Base-by-base conservation (phyloP, 2,888 invertebrate species). In the Schizaphis graminum region DNA sequence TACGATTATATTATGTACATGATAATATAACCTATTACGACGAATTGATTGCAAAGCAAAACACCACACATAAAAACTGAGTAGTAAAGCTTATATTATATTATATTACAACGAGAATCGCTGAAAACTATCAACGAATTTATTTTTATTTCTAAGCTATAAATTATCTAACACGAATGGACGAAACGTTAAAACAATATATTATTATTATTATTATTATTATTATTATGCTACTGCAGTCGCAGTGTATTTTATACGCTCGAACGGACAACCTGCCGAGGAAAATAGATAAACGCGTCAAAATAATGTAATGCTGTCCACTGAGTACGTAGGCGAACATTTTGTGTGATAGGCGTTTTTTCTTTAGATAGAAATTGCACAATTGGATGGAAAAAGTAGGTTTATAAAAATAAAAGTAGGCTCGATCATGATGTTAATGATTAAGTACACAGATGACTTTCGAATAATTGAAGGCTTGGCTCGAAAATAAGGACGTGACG, bases 381-480 rank as follows among this genome's bases (percentile, higher is more conserved):
- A 92, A 87, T 92, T 41, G 26, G 47, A 67, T 49, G 87, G 87
- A 87, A 92, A 91, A 92, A 92, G 92, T 92, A 87, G 61, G 11
- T 56, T 84, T 77, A 84, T 84, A 84, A 77, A 87, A 56, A 89
- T 86, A 89, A 44, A 89, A 87, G 57, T 93, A 93, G 89, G 56
- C 85, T 90, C 57, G 57, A 89, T 93, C 89, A 57, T 89, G 84
- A 41, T 85, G 13, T 47, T 49, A 84, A 90, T 57, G 93, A 90
- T 93, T 85, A 89, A 86, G 53, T 53, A 53, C 90, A 41, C 41
- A 86, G 86, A 94, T 94, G 94, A 94, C 91, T 94, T 94, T 94
- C 94, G 90, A 94, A 94, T 89, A 89, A 89, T 61, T 61, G 90
- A 93, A 89, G 90, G 93, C 92, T 93, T 77, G 93, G 93, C 53